Evolutionary conservation across 2,113 vertebrate genomes (phyloP).

Genomic region (Sciurus niger): DNA sequence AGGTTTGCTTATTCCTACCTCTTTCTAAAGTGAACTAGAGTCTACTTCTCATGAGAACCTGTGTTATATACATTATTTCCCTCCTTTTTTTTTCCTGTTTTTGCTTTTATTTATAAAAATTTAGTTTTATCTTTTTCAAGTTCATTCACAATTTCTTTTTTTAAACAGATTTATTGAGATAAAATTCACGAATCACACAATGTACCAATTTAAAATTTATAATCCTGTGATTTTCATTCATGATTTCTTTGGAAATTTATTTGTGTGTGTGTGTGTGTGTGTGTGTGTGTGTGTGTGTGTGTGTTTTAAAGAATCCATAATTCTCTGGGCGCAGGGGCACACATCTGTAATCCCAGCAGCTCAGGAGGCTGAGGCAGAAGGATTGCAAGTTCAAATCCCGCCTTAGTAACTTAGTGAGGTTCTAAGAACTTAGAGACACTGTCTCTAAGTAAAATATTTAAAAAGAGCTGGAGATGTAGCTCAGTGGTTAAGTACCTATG

Average conservation of each 20-base stretch:
- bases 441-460: no score
- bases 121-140: conserved; percentile 48
- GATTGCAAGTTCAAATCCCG: no score
- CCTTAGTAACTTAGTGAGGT: no score
- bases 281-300: no score
- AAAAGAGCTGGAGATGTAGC: no score
- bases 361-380: no score
- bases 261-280: no score
- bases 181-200: background rate
- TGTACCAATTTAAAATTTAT: background rate
- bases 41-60: background rate
- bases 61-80: background rate
- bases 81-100: background rate
- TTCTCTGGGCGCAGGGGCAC: no score
- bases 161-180: background rate
- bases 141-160: background rate
- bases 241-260: conserved; percentile 5
- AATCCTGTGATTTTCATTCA: background rate
- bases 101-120: conserved; percentile 10
- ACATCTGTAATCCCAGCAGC: no score
- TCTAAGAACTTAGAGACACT: no score
- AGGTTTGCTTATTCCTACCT: background rate
- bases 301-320: no score
- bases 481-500: no score
- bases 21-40: conserved; percentile 8